phyloP scores from a whole-genome alignment of 2,888 invertebrate genomes.

The Sphinx pinastri region DNA sequence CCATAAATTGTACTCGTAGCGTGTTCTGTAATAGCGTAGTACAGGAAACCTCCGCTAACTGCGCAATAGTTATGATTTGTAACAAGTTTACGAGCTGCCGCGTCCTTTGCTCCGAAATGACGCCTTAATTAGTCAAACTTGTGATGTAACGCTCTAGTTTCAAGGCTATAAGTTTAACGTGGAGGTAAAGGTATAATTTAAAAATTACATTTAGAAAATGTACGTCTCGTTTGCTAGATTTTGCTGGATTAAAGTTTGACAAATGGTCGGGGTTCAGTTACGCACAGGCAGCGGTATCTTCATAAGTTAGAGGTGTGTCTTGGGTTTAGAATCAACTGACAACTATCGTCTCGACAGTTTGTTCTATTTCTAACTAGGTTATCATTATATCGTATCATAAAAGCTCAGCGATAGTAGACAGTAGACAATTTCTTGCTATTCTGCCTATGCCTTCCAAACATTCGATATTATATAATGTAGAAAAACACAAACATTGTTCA shows the following conservation, averaged over 20 bases:
- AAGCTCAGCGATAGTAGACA: no score
- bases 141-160: not conserved
- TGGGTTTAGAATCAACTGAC: no score
- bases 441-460: no score
- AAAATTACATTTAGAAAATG: not conserved
- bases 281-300: no score
- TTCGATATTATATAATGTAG: no score
- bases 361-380: no score
- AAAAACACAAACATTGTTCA: not conserved
- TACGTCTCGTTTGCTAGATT: not conserved
- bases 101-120: not conserved
- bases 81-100: not conserved
- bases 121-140: constrained; percentile 3
- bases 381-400: no score
- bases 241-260: not conserved
- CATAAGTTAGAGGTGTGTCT: no score
- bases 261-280: not conserved
- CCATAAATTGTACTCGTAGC: not conserved
- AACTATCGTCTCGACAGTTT: no score
- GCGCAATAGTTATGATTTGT: constrained; percentile 17
- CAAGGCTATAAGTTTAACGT: not conserved
- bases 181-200: not conserved
- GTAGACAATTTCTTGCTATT: no score
- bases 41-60: constrained; percentile 13
- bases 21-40: not conserved